Base-by-base conservation (phyloP, 2,888 invertebrate species). In the Platypus cylindrus region DNA sequence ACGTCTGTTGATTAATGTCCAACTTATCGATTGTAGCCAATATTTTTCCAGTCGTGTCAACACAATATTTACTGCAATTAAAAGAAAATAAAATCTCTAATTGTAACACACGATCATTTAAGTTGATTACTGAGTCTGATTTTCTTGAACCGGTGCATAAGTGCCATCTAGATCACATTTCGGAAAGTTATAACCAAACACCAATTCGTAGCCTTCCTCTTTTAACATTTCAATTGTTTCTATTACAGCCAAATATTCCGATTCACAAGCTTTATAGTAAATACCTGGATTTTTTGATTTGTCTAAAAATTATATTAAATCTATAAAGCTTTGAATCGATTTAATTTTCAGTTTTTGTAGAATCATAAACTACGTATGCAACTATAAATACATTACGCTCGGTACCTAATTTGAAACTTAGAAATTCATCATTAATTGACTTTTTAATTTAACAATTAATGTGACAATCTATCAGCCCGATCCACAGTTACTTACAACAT, bases 91-190 rank as follows among this genome's bases (percentile, higher is more conserved):
- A 29, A 27, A 25, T 24, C n/a, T 23, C 9, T 34, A 27, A 2
- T 14, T 15, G 12, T 28, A 14, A 28, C 5, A 5, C 8, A 17
- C 5, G 9, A 8, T 12, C 9, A 36, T n/a, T n/a, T n/a, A 29
- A 28, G 18, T 18, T 33, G 46, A 55, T 52, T 57, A 66, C 52
- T 51, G 53, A 9, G 54, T 54, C 26, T 45, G 49, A 22, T 53
- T 55, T 40, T 51, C 51, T 50, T 68, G 67, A 2, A 67, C 54
- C 1, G 64, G 55, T 3, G 51, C 48, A 50, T 63, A 71, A 45
- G 57, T 59, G 7, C 70, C 71, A 52, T 71, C 70, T 3, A 65
- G 54, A 42, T 67, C 65, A 45, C 71, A 71, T 36, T 51, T 49
- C 9, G 67, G 65, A 31, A 52, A 51, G 12, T 59, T 59, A 25